A percentile compares a stretch with the other conserved stretches of the same genome.
Evolutionary conservation across 2,888 invertebrate genomes (phyloP).

Genomic region (Trichogramma evanescens): DNA sequence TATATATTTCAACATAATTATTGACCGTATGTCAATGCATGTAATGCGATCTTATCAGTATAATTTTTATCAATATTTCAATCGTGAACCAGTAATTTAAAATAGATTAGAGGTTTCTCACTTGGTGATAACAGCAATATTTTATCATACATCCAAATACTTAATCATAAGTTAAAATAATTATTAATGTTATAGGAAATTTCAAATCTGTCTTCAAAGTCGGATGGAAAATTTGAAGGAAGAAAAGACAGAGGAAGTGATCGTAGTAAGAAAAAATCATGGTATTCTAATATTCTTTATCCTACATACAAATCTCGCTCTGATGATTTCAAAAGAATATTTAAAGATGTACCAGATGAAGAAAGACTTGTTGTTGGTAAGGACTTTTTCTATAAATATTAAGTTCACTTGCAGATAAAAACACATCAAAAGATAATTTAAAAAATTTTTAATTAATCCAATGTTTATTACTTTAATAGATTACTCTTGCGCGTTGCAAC

Average conservation of each 20-base stretch:
- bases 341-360: slow-evolving; percentile 84
- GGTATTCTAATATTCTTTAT: slow-evolving; percentile 79
- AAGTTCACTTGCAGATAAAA: neutral
- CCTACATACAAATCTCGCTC: slow-evolving; percentile 91
- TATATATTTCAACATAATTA: too few species aligned
- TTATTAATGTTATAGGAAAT: slow-evolving; percentile 31
- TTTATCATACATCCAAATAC: slow-evolving; percentile 6
- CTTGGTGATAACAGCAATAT: slow-evolving; percentile 6
- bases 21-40: too few species aligned
- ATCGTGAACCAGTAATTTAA: too few species aligned
- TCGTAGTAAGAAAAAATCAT: slow-evolving; percentile 66
- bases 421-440: slow-evolving; percentile 10
- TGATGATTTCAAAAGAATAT: slow-evolving; percentile 86
- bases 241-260: slow-evolving; percentile 47
- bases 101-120: neutral
- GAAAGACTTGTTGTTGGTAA: slow-evolving; percentile 89
- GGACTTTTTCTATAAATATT: slow-evolving; percentile 9
- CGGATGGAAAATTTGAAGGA: slow-evolving; percentile 38
- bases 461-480: slow-evolving; percentile 53
- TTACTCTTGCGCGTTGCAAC: slow-evolving; percentile 94
- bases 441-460: neutral
- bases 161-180: neutral
- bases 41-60: too few species aligned
- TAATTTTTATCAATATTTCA: too few species aligned
- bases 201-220: slow-evolving; percentile 43